phyloP scores from a whole-genome alignment of 1,140 invertebrate genomes.

The Bombus affinis region DNA sequence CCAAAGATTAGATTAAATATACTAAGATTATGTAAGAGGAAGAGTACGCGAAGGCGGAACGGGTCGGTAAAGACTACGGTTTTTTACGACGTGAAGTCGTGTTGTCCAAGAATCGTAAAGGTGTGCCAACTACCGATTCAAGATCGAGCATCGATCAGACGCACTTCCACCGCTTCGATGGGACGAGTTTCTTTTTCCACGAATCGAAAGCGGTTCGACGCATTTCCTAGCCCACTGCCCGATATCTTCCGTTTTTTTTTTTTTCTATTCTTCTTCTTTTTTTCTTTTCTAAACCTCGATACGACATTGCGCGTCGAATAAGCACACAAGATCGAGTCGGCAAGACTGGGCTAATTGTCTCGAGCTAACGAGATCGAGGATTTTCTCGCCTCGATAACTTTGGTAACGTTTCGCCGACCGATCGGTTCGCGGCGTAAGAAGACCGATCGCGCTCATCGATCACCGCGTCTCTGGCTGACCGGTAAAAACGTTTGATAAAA shows the following conservation, averaged over 20 bases:
- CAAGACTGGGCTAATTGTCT: not conserved
- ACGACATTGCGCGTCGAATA: not conserved
- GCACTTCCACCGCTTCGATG: not conserved
- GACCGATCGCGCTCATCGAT: constrained; percentile 45
- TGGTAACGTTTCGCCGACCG: not conserved
- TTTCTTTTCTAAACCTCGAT: too few relatives aligned
- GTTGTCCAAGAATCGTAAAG: not conserved
- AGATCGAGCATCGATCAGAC: not conserved
- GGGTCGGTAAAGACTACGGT: not conserved
- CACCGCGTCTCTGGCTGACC: constrained; percentile 9
- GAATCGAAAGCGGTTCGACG: constrained; percentile 43
- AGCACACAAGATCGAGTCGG: not conserved
- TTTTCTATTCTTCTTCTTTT: not conserved
- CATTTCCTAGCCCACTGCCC: constrained; percentile 41
- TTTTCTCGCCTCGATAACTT: too few relatives aligned
- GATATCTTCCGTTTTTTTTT: constrained; percentile 18
- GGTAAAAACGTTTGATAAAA: constrained; percentile 18
- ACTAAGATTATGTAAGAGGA: not conserved
- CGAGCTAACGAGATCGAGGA: constrained; percentile 10
- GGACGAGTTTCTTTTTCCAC: constrained; percentile 51
- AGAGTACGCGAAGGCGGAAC: not conserved
- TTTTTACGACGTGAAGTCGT: not conserved
- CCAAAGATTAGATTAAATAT: too few relatives aligned
- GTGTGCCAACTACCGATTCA: not conserved
- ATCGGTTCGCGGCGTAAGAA: not conserved